Conservation (phyloP, 2,888 invertebrate genomes). For the Clostera curtula region DNA sequence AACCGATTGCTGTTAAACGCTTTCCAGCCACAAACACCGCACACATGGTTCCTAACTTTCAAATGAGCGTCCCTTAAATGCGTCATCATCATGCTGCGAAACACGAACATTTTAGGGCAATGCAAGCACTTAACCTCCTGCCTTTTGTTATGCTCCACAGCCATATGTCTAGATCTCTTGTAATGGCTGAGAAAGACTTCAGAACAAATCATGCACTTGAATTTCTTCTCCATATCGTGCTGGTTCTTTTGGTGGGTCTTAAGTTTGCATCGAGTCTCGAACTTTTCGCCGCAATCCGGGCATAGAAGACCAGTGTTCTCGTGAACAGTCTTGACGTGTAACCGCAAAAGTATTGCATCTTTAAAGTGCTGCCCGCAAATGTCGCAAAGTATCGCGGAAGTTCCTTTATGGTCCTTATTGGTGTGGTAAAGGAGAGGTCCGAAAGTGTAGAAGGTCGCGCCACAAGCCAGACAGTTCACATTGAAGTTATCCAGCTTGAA, state of each 20-base stretch:
- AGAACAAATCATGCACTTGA: conserved; percentile 64
- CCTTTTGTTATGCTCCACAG: conserved; percentile 51
- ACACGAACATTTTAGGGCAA: conserved; percentile 62
- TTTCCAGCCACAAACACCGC: conserved; percentile 59
- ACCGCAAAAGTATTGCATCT: conserved; percentile 39
- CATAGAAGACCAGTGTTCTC: conserved; percentile 51
- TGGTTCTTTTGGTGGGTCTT: conserved; percentile 62
- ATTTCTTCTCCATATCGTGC: conserved; percentile 64
- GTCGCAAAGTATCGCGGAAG: conserved; percentile 56
- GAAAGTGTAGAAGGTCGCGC: conserved; percentile 53
- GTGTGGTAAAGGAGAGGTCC: conserved; percentile 59
- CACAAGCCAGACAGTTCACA: conserved; percentile 51
- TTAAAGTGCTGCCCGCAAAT: conserved; percentile 63
- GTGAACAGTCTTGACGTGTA: conserved; percentile 54
- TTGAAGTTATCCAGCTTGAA: conserved; percentile 55
- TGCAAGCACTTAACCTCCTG: conserved; percentile 58
- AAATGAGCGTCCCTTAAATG: conserved; percentile 57
- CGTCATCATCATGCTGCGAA: conserved; percentile 65
- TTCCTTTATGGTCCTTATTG: conserved; percentile 62
- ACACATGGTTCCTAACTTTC: conserved; percentile 54
- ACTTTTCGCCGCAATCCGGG: conserved; percentile 60
- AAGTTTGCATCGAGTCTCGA: conserved; percentile 62
- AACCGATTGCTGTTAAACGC: conserved; percentile 65
- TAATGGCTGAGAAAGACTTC: conserved; percentile 56
- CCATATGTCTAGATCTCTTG: conserved; percentile 58